Evolutionary conservation across 2,888 invertebrate genomes (phyloP), one percentile per base, ranked within the genome.

Genomic region (Dione vanillae): DNA sequence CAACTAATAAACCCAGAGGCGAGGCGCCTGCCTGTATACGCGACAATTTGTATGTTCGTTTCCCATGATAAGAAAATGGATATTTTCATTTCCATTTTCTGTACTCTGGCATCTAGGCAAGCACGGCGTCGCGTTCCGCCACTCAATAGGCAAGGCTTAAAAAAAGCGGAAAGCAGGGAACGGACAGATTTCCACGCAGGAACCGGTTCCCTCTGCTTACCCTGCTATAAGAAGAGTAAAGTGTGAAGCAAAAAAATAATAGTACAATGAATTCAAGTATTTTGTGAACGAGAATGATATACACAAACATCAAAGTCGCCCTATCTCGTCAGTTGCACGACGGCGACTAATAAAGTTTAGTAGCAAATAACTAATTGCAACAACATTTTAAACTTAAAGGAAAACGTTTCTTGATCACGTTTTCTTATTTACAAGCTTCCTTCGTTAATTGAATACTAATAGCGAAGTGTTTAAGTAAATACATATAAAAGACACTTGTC

Each of bases 351-450:
- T 54, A 54, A 47, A 37, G n/a, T 37, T 59, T 40, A n/a, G n/a
- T 11, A 58, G 67, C 40, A 43, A 67, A 40, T 47, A 67, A 43
- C 40, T 70, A 61, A 59, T 78, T 76, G 82, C 79, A 81, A 80
- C 83, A 76, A 74, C 80, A 80, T 54, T 54, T 54, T 54, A 54
- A 54, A 84, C 80, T 83, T 80, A 84, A 84, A 87, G 88, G 88
- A 88, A 88, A 89, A 88, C 87, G 77, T 77, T 70, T 73, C 73
- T 81, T 84, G 41, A 62, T 85, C 79, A 78, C 77, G 82, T 82
- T 84, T 84, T 85, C 82, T 81, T 79, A 79, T 61, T 62, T 54
- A 61, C 54, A 61, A 54, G 68, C 41, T 70, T 62, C 67, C 67
- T 62, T 14, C 16, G 27, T 62, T 67, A 47, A 62, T 71, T 70